Conservation (phyloP, 2,888 invertebrate species). For the Aproaerema taeniolella region DNA sequence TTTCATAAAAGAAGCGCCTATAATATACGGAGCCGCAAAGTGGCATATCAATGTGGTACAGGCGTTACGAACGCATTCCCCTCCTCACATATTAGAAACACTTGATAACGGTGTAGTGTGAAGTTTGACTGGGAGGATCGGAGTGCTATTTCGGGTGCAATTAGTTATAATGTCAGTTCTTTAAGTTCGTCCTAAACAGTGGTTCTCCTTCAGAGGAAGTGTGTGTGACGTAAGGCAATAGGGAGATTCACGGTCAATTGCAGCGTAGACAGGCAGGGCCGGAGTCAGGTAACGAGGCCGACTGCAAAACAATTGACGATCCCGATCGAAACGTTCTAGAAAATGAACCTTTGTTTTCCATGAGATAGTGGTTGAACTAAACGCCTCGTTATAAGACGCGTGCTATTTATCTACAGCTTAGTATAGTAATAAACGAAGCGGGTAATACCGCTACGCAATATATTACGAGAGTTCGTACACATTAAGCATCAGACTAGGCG, state of each 20-base stretch:
- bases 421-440: conserved; percentile 1
- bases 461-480: conserved; percentile 1
- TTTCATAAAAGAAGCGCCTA: no score
- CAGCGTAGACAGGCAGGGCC: conserved; percentile 8
- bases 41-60: no score
- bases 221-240: conserved; percentile 7
- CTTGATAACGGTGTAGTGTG: no score
- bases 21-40: no score
- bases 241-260: conserved; percentile 11
- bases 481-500: conserved; percentile 1
- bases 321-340: not conserved
- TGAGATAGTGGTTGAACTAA: no score
- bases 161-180: not conserved
- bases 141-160: not conserved
- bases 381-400: no score
- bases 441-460: conserved; percentile 1
- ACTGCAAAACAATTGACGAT: not conserved
- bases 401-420: not conserved
- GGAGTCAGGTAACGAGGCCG: not conserved
- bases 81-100: no score
- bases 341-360: no score
- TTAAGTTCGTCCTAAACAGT: not conserved
- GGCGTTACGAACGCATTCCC: no score
- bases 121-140: no score
- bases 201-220: conserved; percentile 1